phyloP scores from a whole-genome alignment of 2,113 vertebrate species.

The Myiozetetes cayanensis region DNA sequence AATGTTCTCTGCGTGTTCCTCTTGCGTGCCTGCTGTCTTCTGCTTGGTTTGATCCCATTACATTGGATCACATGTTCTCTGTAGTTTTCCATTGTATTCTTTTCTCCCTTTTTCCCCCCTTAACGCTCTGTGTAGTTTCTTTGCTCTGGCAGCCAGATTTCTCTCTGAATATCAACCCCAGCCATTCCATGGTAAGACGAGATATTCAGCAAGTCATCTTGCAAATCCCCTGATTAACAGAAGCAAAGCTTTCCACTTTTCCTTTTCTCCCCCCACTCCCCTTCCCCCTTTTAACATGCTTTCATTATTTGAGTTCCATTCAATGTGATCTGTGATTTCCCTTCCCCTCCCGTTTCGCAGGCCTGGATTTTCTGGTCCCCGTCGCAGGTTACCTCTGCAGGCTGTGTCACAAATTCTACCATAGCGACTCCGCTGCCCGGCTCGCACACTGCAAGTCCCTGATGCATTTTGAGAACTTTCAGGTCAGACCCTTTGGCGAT shows the following conservation, averaged over 20 bases:
- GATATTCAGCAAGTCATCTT: conserved; percentile 65
- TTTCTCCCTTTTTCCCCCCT: not conserved
- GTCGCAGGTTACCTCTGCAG: conserved; percentile 92
- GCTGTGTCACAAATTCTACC: conserved; percentile 93
- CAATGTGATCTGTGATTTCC: conserved; percentile 72
- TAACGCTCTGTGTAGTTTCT: conserved; percentile 42
- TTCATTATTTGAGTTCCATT: conserved; percentile 65
- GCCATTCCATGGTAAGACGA: conserved; percentile 48
- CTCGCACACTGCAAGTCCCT: conserved; percentile 92
- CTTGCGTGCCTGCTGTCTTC: conserved; percentile 56
- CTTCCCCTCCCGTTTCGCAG: conserved; percentile 75
- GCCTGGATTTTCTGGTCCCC: conserved; percentile 90
- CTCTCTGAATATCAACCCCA: conserved; percentile 59
- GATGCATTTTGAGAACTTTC: conserved; percentile 93
- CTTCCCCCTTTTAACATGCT: conserved; percentile 51
- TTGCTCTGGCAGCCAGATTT: conserved; percentile 58
- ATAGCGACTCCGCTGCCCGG: conserved; percentile 83
- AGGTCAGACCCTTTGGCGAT: conserved; percentile 81
- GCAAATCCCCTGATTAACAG: conserved; percentile 41
- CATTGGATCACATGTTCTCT: conserved; percentile 60
- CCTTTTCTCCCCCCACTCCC: not conserved
- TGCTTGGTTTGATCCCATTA: conserved; percentile 63
- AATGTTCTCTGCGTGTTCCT: conserved; percentile 66
- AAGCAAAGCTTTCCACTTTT: conserved; percentile 45
- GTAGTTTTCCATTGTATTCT: conserved; percentile 64